Base-by-base conservation (phyloP, 2,113 vertebrate species). In the Ploceus nigricollis region DNA sequence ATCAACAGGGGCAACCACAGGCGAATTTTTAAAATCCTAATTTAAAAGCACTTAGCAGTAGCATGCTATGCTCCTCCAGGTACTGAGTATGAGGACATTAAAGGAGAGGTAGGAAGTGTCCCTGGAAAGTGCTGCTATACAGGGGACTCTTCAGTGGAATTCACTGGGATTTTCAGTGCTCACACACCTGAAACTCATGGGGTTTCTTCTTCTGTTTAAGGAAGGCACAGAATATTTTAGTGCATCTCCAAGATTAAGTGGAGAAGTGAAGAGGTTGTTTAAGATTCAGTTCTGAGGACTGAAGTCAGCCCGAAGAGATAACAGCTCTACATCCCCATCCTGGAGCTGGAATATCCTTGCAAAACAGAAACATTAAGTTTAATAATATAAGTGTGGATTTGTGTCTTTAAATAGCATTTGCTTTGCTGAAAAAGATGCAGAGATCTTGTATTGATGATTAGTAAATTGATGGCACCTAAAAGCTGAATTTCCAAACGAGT, bases 31-130 rank as follows among this genome's bases (percentile, higher is more conserved):
- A 72, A 95, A 94, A 90, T 72, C 72, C 80, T 96, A 61, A 95
- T 96, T 94, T 84, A 93, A 97, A 93, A 94, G 7, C 92, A 96
- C 92, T 96, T 92, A 96, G 53, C 82, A 96, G 92, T 64, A 89
- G 85, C 90, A 75, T 50, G 68, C 92, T 90, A 88, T 39, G 88
- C 90, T 94, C 76, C 90, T 87, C 87, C 86, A 92, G 30, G 88
- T 90, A 44, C 64, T 47, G 78, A 90, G 85, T 58, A 45, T 5
- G 0, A 77, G 75, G 84, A 35, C 80, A 56, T 71, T 40, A 84
- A 58, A 78, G 50, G n/a, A 93, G 76, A 84, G 77, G 48, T 56
- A 72, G 21, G 72, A 87, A 93, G 87, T 23, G 72, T 63, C 90
- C 88, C 86, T 84, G 77, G 48, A 56, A 96, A 93, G 91, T 87